phyloP scores from a whole-genome alignment of 1,140 invertebrate species.

The Galleria mellonella region DNA sequence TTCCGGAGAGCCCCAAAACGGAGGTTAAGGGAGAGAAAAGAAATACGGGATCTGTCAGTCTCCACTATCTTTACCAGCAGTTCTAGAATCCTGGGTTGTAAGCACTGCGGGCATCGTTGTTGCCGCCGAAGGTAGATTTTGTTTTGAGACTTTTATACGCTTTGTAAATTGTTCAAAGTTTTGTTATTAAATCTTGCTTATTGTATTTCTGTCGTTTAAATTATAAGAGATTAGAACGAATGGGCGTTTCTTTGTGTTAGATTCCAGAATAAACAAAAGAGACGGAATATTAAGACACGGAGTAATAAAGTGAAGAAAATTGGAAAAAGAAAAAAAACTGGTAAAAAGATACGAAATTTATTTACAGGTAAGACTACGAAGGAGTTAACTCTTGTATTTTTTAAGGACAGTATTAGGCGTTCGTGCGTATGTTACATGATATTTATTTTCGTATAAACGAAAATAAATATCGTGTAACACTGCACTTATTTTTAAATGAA shows the following conservation, averaged over 20 bases:
- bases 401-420: neutral
- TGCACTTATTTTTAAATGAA: too few species aligned
- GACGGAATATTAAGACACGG: neutral
- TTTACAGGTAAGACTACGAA: too few species aligned
- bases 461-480: too few species aligned
- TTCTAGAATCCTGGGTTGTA: conserved; percentile 17
- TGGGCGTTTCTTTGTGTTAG: too few species aligned
- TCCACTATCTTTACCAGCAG: conserved; percentile 32
- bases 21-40: conserved; percentile 16
- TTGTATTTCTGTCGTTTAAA: neutral
- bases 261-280: too few species aligned
- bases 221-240: too few species aligned
- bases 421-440: too few species aligned
- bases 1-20: conserved; percentile 14
- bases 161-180: conserved; percentile 5
- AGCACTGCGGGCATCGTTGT: conserved; percentile 41
- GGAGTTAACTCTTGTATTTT: conserved; percentile 1
- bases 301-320: too few species aligned
- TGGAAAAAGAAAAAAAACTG: too few species aligned
- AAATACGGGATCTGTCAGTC: conserved; percentile 19
- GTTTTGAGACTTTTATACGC: neutral
- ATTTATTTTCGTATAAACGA: too few species aligned
- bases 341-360: too few species aligned
- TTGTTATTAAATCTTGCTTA: conserved; percentile 9
- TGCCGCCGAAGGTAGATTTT: conserved; percentile 39